Conservation (phyloP, 2,113 vertebrate genomes). For the Emydocephalus ijimae region DNA sequence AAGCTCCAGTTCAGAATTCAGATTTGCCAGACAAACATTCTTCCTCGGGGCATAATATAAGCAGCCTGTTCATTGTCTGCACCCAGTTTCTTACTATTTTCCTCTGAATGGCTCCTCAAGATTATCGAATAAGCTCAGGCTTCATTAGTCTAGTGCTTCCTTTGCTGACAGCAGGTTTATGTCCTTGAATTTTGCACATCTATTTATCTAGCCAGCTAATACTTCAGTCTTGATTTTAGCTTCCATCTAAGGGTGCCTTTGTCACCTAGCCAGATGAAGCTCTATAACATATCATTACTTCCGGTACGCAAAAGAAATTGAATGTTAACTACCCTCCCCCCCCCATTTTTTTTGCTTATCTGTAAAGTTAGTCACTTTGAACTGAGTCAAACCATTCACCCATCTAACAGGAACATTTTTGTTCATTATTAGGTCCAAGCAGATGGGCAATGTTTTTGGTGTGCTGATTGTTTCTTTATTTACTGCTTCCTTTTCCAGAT, state of each 20-base stretch:
- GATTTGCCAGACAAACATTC: not conserved
- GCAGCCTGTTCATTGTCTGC: not conserved
- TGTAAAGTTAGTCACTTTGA: not conserved
- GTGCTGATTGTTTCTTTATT: not conserved
- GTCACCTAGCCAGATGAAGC: not conserved
- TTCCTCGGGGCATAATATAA: not conserved
- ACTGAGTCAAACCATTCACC: not conserved
- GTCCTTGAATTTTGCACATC: not conserved
- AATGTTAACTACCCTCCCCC: not conserved
- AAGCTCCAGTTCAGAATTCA: not conserved
- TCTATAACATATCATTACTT: not conserved
- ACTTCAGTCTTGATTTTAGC: not conserved
- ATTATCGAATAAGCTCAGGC: not conserved
- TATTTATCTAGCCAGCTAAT: not conserved
- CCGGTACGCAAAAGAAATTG: not conserved
- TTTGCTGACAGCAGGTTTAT: not conserved
- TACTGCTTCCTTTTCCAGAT: not conserved
- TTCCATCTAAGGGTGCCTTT: not conserved
- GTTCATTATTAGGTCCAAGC: not conserved
- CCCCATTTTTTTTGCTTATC: not conserved
- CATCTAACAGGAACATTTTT: not conserved
- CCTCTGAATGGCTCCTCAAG: not conserved
- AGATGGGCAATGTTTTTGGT: not conserved
- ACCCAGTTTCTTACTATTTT: not conserved
- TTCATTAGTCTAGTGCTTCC: not conserved